Evolutionary conservation across 2,888 invertebrate genomes (phyloP), one percentile per base, ranked within the genome.

Genomic region (Coenonympha arcania): DNA sequence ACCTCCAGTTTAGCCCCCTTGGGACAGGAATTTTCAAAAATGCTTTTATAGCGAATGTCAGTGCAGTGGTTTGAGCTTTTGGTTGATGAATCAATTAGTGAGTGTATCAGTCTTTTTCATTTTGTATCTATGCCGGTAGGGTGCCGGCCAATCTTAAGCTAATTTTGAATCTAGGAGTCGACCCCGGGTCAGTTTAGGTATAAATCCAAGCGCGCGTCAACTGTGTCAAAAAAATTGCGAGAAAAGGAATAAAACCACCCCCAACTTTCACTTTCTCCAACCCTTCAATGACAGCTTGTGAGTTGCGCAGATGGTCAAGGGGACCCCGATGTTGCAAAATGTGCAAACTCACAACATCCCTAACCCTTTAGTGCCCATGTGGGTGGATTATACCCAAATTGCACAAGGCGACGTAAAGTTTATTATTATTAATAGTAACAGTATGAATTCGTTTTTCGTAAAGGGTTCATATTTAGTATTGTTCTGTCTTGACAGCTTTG

Each of bases 281-380:
- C 71, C 73, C 69, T 65, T 66, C 65, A 55, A 58, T 60, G 57
- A 18, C 41, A 66, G 60, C 63, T 57, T 50, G 64, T 61, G n/a
- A n/a, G n/a, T n/a, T n/a, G n/a, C n/a, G 62, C 76, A 77, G 76
- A 76, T 77, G 76, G 64, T 64, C 66, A 45, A 60, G 60, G 65
- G 55, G 26, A 9, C 44, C 58, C 60, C 56, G 65, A 65, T 63
- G 61, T 59, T 62, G 62, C 62, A 62, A 71, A 74, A 73, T 71
- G 67, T 71, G 71, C 68, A 70, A 65, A 65, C 65, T 68, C 64
- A 63, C 47, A 18, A 31, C 22, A 31, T 46, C 47, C 24, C 24
- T 59, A 58, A 58, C 61, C 58, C 64, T 54, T 26, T 41, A 31
- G 42, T 36, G 51, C 45, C 44, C 57, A 65, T 60, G 74, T 64